Percentiles rank a stretch among this genome's conserved stretches.
These are phyloP conservation scores for Odocoileus hemionus DNA, from an alignment of 2,113 vertebrate species.

Conservation along the genomic window DNA sequence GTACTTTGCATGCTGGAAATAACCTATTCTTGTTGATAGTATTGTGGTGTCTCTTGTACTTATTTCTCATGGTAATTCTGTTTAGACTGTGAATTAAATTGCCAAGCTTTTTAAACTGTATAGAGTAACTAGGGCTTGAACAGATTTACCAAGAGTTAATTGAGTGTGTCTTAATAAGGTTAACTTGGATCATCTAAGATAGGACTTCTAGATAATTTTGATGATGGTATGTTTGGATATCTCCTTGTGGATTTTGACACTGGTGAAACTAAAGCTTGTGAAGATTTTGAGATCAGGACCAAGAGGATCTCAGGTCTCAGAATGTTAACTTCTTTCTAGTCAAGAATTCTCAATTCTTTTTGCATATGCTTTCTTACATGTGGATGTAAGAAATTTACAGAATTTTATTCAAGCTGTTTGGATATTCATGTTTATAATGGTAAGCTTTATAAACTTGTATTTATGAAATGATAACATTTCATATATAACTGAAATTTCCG, in stretches of 20 bases:
- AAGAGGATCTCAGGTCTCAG: neutral
- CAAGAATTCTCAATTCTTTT: neutral
- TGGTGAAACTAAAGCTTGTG: neutral
- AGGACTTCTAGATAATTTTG: neutral
- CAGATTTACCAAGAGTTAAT: neutral
- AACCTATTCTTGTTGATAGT: neutral
- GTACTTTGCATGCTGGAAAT: neutral
- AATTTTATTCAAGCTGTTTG: neutral
- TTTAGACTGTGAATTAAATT: neutral
- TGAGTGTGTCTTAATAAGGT: neutral
- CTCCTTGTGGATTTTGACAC: neutral
- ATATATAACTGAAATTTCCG: neutral
- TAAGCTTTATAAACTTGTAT: neutral
- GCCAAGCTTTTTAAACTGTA: neutral
- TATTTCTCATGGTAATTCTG: neutral
- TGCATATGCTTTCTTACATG: neutral
- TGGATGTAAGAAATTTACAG: neutral
- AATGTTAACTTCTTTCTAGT: constrained; percentile 12
- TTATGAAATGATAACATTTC: neutral
- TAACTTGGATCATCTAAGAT: neutral
- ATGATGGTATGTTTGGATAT: neutral
- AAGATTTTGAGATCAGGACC: neutral
- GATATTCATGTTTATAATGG: neutral
- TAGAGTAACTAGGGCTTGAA: neutral
- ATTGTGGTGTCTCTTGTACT: neutral